Base-by-base conservation (phyloP, 2,888 invertebrate genomes). In the Heliconius aoede region DNA sequence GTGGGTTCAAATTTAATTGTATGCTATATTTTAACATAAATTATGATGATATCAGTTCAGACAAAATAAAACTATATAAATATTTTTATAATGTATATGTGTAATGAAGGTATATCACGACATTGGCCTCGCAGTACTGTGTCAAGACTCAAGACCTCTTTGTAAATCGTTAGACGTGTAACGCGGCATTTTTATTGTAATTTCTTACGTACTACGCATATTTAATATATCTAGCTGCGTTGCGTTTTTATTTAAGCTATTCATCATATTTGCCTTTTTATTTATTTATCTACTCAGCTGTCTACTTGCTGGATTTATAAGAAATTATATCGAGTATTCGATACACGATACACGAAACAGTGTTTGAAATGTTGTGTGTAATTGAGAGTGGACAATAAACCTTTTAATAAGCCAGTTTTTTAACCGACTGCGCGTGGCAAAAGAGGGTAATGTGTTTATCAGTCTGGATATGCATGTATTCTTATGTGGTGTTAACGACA, bases 81-180 rank as follows among this genome's bases (percentile, higher is more conserved):
- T 61, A 0, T 61, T 28, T n/a, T n/a, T n/a, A n/a, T n/a, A n/a
- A n/a, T n/a, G n/a, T n/a, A n/a, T n/a, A n/a, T n/a, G 36, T 9
- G 11, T 36, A 36, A 36, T 1, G 65, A 61, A 76, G 76, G 68
- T 67, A 64, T 76, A 78, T 74, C 78, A 68, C 79, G 79, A 46
- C 78, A 79, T 76, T 78, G 79, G 76, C 79, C 79, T 79, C 76
- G 64, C 55, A 62, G 73, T 73, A 67, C 69, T 77, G 76, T 77
- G 78, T 77, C 79, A 73, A 79, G 77, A 79, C 73, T 51, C 68
- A 51, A 68, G 68, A 72, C 60, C 78, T 76, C 78, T 79, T 76
- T 78, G 76, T 78, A 72, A 78, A 78, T 75, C 65, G 77, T 79
- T 73, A 79, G 72, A 77, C 77, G 62, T 73, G 76, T 69, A 58